Percentiles rank a stretch among this genome's conserved stretches.
These are phyloP conservation scores for Diabrotica virgifera DNA, from an alignment of 1,140 invertebrate genomes.

Conservation along the genomic window DNA sequence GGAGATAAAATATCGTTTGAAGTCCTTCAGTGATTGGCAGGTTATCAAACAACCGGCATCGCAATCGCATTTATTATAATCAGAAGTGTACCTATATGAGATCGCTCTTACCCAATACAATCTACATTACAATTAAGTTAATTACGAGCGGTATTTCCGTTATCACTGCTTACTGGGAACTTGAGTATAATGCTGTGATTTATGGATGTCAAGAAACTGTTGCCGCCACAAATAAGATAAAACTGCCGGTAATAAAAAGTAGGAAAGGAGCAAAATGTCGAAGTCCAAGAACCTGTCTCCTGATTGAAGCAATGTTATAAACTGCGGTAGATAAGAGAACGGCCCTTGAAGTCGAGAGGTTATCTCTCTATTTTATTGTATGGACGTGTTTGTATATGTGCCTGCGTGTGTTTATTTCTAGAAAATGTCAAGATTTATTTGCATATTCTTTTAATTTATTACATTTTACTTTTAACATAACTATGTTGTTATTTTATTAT, in stretches of 20 bases:
- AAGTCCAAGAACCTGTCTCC: conserved; percentile 16
- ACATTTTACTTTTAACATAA: no score
- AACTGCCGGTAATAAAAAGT: conserved; percentile 13
- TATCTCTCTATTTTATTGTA: conserved; percentile 10
- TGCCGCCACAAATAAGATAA: conserved; percentile 19
- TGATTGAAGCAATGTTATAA: conserved; percentile 8
- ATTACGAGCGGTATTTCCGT: not conserved
- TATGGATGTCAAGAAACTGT: conserved; percentile 21
- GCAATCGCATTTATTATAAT: no score
- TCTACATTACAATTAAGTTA: no score
- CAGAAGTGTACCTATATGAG: no score
- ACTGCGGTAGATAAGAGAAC: conserved; percentile 14
- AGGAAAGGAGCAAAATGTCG: conserved; percentile 20
- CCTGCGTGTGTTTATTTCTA: no score
- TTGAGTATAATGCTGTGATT: conserved; percentile 10
- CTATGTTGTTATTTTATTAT: no score
- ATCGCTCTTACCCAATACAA: no score
- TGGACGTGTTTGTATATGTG: not conserved
- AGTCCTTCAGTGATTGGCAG: no score
- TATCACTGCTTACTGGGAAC: not conserved
- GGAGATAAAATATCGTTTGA: no score
- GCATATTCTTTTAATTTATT: no score
- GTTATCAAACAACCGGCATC: no score
- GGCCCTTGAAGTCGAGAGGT: conserved; percentile 14
- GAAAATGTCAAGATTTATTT: no score